These are phyloP conservation scores for Lissonota sp. DNA, from an alignment of 2,888 invertebrate species.

Conservation along the genomic window DNA sequence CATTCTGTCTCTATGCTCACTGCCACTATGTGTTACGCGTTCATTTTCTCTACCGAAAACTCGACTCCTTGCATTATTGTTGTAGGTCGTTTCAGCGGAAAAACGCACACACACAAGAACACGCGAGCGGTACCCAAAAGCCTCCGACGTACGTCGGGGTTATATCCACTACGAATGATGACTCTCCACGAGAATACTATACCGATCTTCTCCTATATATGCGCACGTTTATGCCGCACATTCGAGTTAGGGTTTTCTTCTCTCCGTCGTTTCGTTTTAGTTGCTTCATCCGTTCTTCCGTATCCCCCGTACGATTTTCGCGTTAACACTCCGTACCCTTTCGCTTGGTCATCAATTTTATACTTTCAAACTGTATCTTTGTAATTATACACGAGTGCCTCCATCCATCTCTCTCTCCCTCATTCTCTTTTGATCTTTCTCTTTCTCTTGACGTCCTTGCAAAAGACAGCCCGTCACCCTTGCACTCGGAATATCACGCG, in stretches of 20 bases:
- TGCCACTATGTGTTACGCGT: constrained; percentile 54
- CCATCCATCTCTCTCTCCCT: not conserved
- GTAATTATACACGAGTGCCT: constrained; percentile 25
- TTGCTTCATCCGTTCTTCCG: constrained; percentile 46
- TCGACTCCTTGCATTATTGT: constrained; percentile 56
- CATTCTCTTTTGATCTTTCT: not conserved
- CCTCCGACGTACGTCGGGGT: constrained; percentile 48
- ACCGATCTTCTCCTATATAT: not conserved
- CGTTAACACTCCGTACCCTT: constrained; percentile 15
- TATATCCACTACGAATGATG: constrained; percentile 55
- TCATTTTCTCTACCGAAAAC: constrained; percentile 63
- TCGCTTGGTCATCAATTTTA: constrained; percentile 17
- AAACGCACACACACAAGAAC: constrained; percentile 41
- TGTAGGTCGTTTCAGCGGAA: constrained; percentile 56
- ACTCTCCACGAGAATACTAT: constrained; percentile 41
- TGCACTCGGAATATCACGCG: constrained; percentile 7
- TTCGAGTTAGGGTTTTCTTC: constrained; percentile 31
- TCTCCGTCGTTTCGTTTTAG: constrained; percentile 36
- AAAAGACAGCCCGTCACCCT: constrained; percentile 15
- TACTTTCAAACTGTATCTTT: constrained; percentile 23
- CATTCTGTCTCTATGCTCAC: constrained; percentile 37
- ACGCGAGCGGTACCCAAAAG: constrained; percentile 23
- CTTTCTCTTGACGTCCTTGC: constrained; percentile 25
- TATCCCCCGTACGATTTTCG: constrained; percentile 3
- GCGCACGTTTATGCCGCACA: constrained; percentile 13